Evolutionary conservation across 2,888 invertebrate species (phyloP), one percentile per base, ranked within the genome.

Genomic region (Tetragonisca angustula): DNA sequence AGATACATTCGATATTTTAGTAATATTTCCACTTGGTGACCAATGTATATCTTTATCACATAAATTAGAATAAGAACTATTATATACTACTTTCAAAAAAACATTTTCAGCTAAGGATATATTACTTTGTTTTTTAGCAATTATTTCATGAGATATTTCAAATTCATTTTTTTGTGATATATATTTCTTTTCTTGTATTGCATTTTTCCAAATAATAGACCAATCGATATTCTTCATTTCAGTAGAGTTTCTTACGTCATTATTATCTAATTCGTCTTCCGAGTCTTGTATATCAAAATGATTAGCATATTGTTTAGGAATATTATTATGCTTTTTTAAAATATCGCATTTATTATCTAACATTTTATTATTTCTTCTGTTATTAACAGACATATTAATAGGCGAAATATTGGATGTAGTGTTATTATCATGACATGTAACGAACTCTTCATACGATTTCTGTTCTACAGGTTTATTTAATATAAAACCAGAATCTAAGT

Each of bases 21-120:
- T n/a, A 52, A 88, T 74, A 67, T 89, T 87, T 62, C 88, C 87
- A n/a, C 69, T 76, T 21, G 67, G 13, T 43, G 82, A 67, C 88
- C 88, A 89, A n/a, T 36, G 36, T 62, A 85, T 79, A 11, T 81
- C 54, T 71, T 80, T 67, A n/a, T 85, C 83, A 21, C 59, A 52
- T 5, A 32, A 24, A 64, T 72, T 49, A 56, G 56, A 83, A 68
- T 80, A 59, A 19, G 62, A 62, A 65, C 76, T 82, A 27, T 65
- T 85, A 50, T 32, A 43, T 21, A 87, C 74, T 36, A 75, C 74
- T 65, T 72, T 71, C 24, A 79, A 11, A 73, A 85, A 86, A 71
- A 62, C 78, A 56, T n/a, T 83, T 36, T 82, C 67, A 32, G 79
- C 61, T 21, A 54, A 56, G 17, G 64, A 43, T 24, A 77, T 21